Evolutionary conservation across 2,797 vertebrate genomes (phyloP), one percentile per base, ranked within the genome.

Genomic region (Syngnathus rostellatus): DNA sequence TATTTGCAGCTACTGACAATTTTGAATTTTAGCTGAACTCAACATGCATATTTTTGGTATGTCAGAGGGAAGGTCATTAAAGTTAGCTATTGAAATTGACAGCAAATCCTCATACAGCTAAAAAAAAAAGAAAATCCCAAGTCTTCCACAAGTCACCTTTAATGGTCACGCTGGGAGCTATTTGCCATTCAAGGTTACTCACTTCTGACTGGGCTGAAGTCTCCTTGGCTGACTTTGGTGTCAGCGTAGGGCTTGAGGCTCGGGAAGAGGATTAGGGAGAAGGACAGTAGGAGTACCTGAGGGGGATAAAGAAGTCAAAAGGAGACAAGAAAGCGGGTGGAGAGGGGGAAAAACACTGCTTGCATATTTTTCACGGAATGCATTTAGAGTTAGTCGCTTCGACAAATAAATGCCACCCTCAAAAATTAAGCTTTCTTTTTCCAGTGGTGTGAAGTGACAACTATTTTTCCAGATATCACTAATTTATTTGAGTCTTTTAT

Each of bases 141-240:
- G 11, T 45, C 10, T 14, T 41, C n/a, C 39, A 58, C 55, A 6
- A 10, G 16, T 60, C 37, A 39, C 38, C 19, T 31, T 23, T 2
- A n/a, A 72, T 41, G 68, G 48, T 14, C 67, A 16, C 5, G 3
- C 21, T 16, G 40, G 69, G 64, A 71, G 63, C 62, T 57, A 23
- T 65, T 62, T 48, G 57, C 3, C n/a, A 16, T 19, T 58, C 65
- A 77, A 74, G 71, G 71, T 71, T 73, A 85, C 90, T 90, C 81
- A 92, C 90, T 83, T 88, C 89, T 90, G 72, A 91, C 81, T 68
- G 86, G 83, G 70, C 82, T 85, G 82, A 90, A 91, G 81, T 92
- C 91, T 82, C 79, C 85, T 74, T 90, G 85, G 78, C 82, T 89
- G 82, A 91, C 87, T 72, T 90, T 85, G 77, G 83, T 80, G 68